Conservation (phyloP, 2,113 vertebrate species). For the Gallinago jamesoni region DNA sequence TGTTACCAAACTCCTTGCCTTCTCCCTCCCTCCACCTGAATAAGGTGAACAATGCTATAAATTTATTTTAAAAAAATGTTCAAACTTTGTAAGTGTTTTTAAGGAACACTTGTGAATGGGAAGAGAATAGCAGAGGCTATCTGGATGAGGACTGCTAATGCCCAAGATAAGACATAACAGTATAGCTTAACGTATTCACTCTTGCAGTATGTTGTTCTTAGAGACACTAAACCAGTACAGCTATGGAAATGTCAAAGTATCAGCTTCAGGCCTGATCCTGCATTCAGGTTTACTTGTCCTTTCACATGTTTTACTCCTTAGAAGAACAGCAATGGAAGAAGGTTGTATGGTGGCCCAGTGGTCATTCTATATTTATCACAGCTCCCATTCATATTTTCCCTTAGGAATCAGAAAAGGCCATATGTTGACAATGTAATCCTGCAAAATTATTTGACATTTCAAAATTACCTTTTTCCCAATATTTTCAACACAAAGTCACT, state of each 20-base stretch:
- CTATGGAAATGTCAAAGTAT: neutral
- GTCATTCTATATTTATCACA: neutral
- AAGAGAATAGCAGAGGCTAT: neutral
- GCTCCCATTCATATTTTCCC: neutral
- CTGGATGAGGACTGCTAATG: neutral
- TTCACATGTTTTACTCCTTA: neutral
- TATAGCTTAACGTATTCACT: neutral
- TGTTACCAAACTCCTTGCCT: neutral
- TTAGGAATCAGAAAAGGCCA: neutral
- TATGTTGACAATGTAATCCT: neutral
- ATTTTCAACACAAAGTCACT: neutral
- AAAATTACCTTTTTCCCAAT: neutral
- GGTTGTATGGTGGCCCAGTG: neutral
- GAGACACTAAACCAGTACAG: neutral
- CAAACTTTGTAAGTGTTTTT: neutral
- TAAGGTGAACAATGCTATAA: neutral
- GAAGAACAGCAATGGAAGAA: neutral
- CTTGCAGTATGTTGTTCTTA: neutral
- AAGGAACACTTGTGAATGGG: neutral
- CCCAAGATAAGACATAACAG: neutral
- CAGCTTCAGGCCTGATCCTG: neutral
- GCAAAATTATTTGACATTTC: neutral
- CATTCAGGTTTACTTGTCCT: neutral
- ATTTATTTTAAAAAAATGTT: neutral
- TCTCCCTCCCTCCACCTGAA: neutral